Base-by-base conservation (phyloP, 2,888 invertebrate genomes). In the Dicycla oo region DNA sequence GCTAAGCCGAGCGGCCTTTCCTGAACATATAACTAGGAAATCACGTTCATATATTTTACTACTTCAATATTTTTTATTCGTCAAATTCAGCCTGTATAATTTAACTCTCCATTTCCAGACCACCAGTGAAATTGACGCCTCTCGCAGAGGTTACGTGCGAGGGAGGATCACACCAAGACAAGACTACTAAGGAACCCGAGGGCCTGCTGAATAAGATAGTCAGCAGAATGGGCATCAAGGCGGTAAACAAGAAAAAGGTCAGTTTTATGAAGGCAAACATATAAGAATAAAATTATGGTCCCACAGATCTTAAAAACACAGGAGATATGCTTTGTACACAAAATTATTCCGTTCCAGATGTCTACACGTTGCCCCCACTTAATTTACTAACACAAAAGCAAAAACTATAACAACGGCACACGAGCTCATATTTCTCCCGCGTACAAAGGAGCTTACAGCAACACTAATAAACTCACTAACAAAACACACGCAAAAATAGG, bases 171-270 rank as follows among this genome's bases (percentile, higher is more conserved):
- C 11, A 53, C 0, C 54, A 56, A 5, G 58, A 49, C 0, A 1
- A 6, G 0, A n/a, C 54, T 8, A 43, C 47, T 3, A 66, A 66
- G 13, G 51, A 64, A 49, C 60, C 69, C 1, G 13, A 34, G 2
- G 62, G 84, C 0, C 49, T 85, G 2, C 51, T 85, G 3, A 67
- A 65, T 61, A 84, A 75, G 70, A 58, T 85, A 1, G 82, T 49
- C 15, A 78, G 51, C 30, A 85, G 74, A 67, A 77, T 85, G 3
- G 80, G 85, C 15, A 62, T 85, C 18, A 85, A 73, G 23, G 62
- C 74, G 1, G 13, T 38, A 6, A 18, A 53, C 8, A 75, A 75
- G 26, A 72, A 75, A 54, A 85, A 83, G 83, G 84, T 84, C 81
- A 80, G 56, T 78, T 65, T 40, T 1, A 43, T 5, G 7, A 26